A percentile compares a stretch with the other conserved stretches of the same genome.
Conservation (phyloP, 2,888 invertebrate species). For the Kryphioiulus occultus region DNA sequence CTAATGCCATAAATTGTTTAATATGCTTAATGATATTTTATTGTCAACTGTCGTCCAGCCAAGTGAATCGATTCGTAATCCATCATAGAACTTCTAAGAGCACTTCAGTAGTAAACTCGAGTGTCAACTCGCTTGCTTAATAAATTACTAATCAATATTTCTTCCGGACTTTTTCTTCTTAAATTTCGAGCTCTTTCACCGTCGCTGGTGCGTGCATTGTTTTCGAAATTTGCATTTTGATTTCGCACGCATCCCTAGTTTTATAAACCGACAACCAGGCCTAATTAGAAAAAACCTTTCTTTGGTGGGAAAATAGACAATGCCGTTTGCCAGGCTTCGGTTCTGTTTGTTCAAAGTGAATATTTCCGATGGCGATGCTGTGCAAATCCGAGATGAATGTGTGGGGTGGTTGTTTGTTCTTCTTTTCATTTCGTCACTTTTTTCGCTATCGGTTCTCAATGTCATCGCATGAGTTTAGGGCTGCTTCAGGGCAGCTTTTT, state of each 20-base stretch:
- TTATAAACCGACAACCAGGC: background rate
- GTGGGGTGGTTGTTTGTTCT: background rate
- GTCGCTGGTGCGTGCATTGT: background rate
- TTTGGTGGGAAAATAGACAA: background rate
- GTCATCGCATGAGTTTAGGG: background rate
- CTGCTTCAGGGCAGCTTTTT: background rate
- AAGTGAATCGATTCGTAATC: background rate
- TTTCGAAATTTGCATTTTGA: slow-evolving; percentile 20
- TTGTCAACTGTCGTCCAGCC: background rate
- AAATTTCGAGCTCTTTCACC: background rate
- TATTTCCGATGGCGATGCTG: background rate
- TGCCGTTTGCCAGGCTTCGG: background rate
- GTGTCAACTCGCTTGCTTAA: background rate
- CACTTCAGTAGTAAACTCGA: background rate
- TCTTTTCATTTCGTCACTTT: background rate
- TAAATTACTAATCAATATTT: slow-evolving; percentile 20
- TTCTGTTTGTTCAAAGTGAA: background rate
- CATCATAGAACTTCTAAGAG: background rate
- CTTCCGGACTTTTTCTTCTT: background rate
- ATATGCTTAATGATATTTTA: background rate
- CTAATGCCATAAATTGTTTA: background rate
- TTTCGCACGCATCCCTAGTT: background rate
- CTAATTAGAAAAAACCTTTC: background rate
- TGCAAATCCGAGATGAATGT: background rate
- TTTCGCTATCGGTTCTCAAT: background rate